Base-by-base conservation (phyloP, 2,797 vertebrate genomes). In the Sparidentex hasta region DNA sequence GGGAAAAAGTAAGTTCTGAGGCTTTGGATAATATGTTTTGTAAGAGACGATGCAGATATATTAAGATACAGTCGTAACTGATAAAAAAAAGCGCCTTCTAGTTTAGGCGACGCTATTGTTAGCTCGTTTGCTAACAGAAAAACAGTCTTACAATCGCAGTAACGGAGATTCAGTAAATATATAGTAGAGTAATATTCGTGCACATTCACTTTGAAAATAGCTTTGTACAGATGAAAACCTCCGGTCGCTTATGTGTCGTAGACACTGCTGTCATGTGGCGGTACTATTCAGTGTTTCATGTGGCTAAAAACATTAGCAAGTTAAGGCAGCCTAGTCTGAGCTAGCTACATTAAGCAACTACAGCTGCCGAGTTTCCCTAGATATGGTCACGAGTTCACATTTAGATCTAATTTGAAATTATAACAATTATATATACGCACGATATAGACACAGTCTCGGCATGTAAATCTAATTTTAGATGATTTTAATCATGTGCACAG, bases 1-100 rank as follows among this genome's bases (percentile, higher is more conserved):
- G 94, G 92, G 0, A 96, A 96, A 84, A 95, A 94, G 95, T 95
- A 80, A 54, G 92, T 81, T 0, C 75, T 51, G 1, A 29, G 4
- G 0, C 0, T 0, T 67, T 57, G 76, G 0, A 2, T 0, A 6
- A 2, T 18, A 2, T 54, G 13, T 8, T 17, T 52, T 54, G 1
- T 50, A 11, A 25, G 13, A 29, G 0, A 18, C 0, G 2, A 17
- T 0, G 4, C 2, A 21, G 44, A 18, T 2, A n/a, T 2, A 16
- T 9, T 0, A 12, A 9, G 7, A 21, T 12, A n/a, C 4, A 20
- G 5, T 38, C 8, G 1, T 2, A n/a, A 2, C 7, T 5, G 56
- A 23, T 20, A 16, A 17, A 48, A 3, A n/a, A 9, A 56, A 43
- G 2, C 7, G 7, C 2, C 17, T 51, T 0, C 0, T 16, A 33